These are phyloP conservation scores for Monochamus alternatus DNA, from an alignment of 2,888 invertebrate species.

Conservation along the genomic window DNA sequence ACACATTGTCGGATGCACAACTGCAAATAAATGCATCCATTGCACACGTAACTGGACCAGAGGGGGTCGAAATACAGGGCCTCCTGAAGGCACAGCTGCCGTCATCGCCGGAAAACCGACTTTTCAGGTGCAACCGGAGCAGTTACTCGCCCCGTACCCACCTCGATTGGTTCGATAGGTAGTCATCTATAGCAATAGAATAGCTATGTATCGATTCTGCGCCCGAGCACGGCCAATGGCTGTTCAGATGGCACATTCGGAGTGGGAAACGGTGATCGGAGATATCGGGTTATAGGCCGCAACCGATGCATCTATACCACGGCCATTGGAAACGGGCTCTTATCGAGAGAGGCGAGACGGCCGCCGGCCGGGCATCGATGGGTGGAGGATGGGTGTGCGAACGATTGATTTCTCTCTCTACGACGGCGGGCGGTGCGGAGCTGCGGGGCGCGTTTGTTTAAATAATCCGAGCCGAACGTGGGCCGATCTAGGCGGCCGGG, in stretches of 20 bases:
- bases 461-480: conserved; percentile 18
- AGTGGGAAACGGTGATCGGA: conserved; percentile 60
- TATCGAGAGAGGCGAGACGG: conserved; percentile 43
- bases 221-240: conserved; percentile 75
- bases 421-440: conserved; percentile 5
- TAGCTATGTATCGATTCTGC: conserved; percentile 76
- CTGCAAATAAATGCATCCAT: too few relatives aligned
- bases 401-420: conserved; percentile 50
- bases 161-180: conserved; percentile 71
- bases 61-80: too few relatives aligned
- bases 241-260: conserved; percentile 36
- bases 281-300: conserved; percentile 66
- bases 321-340: conserved; percentile 54
- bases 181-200: conserved; percentile 72
- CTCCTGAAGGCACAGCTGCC: not conserved
- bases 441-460: conserved; percentile 27
- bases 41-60: too few relatives aligned
- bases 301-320: conserved; percentile 65
- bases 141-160: conserved; percentile 57
- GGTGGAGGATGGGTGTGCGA: conserved; percentile 45
- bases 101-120: conserved; percentile 40
- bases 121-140: conserved; percentile 48
- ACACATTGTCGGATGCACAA: too few relatives aligned
- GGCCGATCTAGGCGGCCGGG: not conserved
- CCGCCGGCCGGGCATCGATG: conserved; percentile 32